Evolutionary conservation across 2,113 vertebrate species (phyloP).

Genomic region (zebrafish (Danio rerio)): DNA sequence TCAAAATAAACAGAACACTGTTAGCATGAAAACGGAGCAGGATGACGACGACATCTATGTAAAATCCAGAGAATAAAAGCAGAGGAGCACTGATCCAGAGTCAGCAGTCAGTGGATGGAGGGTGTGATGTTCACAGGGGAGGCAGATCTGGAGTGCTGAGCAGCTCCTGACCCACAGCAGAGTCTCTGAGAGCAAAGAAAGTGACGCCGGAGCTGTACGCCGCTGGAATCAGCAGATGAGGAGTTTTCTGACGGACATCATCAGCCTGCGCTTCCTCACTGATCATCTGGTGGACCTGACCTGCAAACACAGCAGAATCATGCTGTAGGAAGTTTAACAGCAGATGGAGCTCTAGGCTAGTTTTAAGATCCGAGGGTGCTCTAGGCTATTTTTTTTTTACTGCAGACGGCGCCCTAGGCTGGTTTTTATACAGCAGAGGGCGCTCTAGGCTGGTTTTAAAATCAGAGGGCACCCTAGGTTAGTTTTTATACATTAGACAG

Average conservation of each 20-base stretch:
- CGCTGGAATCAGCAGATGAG: conserved; percentile 72
- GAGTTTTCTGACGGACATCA: conserved; percentile 46
- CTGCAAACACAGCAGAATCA: conserved; percentile 55
- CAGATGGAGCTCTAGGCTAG: no score
- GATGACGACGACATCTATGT: neutral
- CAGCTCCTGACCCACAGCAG: conserved; percentile 64
- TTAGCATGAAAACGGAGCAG: neutral
- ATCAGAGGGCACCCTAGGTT: no score
- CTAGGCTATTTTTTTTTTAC: no score
- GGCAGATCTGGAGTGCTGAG: conserved; percentile 67
- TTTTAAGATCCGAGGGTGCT: no score
- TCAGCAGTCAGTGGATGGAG: neutral
- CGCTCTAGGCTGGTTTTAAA: no score
- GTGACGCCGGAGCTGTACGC: conserved; percentile 77
- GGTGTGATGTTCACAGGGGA: conserved; percentile 51
- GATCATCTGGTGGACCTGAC: conserved; percentile 71
- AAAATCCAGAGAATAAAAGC: neutral
- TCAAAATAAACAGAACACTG: neutral
- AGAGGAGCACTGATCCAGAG: neutral
- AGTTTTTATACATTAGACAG: no score
- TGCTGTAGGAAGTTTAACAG: no score
- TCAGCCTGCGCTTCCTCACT: conserved; percentile 59
- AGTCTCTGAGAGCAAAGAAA: conserved; percentile 66
- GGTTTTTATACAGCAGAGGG: no score
- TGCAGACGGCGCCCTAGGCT: no score